Conservation (phyloP, 1,140 invertebrate species). For the Holcopasites calliopsidis region DNA sequence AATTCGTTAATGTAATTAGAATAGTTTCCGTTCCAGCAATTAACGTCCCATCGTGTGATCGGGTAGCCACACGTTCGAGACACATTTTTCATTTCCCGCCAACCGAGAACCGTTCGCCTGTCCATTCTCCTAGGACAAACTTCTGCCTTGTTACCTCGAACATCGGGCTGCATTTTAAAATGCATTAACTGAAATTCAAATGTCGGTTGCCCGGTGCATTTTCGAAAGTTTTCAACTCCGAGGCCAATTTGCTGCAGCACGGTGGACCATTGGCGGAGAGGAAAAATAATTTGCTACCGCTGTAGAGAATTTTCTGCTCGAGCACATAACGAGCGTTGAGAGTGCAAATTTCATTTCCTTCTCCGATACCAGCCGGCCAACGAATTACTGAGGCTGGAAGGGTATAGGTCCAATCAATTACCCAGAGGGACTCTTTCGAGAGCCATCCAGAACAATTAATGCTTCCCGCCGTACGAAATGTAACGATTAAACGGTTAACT, state of each 20-base stretch:
- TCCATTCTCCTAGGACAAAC: slow-evolving; percentile 12
- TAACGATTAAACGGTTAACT: not conserved
- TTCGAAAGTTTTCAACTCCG: not conserved
- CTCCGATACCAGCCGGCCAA: not conserved
- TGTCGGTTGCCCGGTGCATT: not conserved
- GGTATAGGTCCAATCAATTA: not conserved
- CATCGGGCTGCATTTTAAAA: slow-evolving; percentile 1
- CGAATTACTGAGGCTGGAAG: no score
- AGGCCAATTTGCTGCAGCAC: not conserved
- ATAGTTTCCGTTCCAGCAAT: slow-evolving; percentile 1
- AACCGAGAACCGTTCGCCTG: not conserved
- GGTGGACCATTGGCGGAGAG: not conserved
- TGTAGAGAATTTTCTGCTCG: not conserved
- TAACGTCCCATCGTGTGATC: not conserved
- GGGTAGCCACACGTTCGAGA: not conserved
- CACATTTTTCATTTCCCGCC: not conserved
- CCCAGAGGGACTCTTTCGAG: not conserved
- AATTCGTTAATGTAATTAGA: no score
- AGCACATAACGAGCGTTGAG: not conserved
- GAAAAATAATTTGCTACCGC: not conserved
- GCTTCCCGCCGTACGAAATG: not conserved
- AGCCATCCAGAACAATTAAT: not conserved
- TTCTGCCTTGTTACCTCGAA: not conserved
- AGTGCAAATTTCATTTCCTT: not conserved
- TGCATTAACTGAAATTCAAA: slow-evolving; percentile 1